These are phyloP conservation scores for Esox lucius DNA, from an alignment of 2,797 vertebrate species.

Conservation along the genomic window DNA sequence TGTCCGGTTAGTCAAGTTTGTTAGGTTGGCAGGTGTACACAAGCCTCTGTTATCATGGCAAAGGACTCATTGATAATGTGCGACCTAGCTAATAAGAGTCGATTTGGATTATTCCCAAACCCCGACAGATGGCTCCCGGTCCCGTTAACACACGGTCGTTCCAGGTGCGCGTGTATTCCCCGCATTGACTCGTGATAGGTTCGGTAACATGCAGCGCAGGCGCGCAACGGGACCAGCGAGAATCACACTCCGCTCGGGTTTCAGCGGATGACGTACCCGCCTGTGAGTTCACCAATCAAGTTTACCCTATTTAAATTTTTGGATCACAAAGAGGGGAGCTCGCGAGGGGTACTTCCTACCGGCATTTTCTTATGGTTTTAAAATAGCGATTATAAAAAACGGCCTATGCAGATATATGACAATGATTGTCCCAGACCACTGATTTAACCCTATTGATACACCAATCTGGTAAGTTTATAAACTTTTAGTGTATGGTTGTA, in stretches of 20 bases:
- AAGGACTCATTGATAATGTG: background rate
- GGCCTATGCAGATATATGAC: conserved; percentile 22
- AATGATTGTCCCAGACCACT: conserved; percentile 50
- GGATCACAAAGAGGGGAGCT: conserved; percentile 23
- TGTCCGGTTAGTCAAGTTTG: background rate
- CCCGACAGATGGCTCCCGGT: conserved; percentile 14
- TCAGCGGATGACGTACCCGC: conserved; percentile 63
- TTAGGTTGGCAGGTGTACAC: background rate
- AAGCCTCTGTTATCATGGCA: background rate
- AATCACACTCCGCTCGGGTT: conserved; percentile 39
- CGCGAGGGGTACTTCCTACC: conserved; percentile 48
- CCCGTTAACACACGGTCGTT: background rate
- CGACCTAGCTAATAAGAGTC: background rate
- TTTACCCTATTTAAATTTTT: conserved; percentile 49
- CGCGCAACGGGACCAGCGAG: background rate
- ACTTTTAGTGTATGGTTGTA: conserved; percentile 36
- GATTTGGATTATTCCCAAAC: background rate
- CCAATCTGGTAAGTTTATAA: conserved; percentile 70
- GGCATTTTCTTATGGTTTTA: conserved; percentile 54
- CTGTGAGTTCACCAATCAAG: conserved; percentile 55
- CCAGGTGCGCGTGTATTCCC: conserved; percentile 17
- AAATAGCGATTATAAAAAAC: conserved; percentile 30
- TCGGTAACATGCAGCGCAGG: background rate
- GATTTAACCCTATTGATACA: conserved; percentile 51
- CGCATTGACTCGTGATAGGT: conserved; percentile 22